Evolutionary conservation across 2,888 invertebrate genomes (phyloP).

Genomic region (Thalpophila matura): DNA sequence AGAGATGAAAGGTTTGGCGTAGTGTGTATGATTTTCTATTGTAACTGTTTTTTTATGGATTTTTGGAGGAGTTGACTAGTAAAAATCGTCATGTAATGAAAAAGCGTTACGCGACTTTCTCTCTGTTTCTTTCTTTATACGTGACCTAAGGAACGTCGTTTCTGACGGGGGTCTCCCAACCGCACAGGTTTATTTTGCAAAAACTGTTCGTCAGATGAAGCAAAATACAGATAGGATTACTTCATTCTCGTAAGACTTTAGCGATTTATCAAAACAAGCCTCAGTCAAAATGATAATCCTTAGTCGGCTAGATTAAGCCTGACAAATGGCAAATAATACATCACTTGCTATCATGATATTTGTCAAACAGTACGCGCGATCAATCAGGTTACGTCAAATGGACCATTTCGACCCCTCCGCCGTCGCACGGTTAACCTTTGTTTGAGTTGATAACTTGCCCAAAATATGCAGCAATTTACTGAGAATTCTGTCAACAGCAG

Average conservation of each 20-base stretch:
- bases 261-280: neutral
- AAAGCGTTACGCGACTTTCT: too few relatives aligned
- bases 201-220: too few relatives aligned
- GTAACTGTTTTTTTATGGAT: neutral
- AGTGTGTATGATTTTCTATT: neutral
- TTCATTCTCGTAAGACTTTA: neutral
- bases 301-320: neutral
- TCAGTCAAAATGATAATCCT: neutral
- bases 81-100: too few relatives aligned
- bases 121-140: too few relatives aligned
- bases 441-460: slow-evolving; percentile 14
- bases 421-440: slow-evolving; percentile 12
- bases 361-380: slow-evolving; percentile 13
- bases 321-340: slow-evolving; percentile 17
- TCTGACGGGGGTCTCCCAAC: too few relatives aligned
- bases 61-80: too few relatives aligned
- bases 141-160: too few relatives aligned
- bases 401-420: slow-evolving; percentile 5
- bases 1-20: slow-evolving; percentile 4
- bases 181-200: too few relatives aligned
- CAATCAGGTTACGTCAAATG: slow-evolving; percentile 1
- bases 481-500: slow-evolving; percentile 42
- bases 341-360: slow-evolving; percentile 23
- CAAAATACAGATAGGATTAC: neutral
- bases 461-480: slow-evolving; percentile 38